phyloP scores from a whole-genome alignment of 2,113 vertebrate genomes.

The Hiodon alosoides region DNA sequence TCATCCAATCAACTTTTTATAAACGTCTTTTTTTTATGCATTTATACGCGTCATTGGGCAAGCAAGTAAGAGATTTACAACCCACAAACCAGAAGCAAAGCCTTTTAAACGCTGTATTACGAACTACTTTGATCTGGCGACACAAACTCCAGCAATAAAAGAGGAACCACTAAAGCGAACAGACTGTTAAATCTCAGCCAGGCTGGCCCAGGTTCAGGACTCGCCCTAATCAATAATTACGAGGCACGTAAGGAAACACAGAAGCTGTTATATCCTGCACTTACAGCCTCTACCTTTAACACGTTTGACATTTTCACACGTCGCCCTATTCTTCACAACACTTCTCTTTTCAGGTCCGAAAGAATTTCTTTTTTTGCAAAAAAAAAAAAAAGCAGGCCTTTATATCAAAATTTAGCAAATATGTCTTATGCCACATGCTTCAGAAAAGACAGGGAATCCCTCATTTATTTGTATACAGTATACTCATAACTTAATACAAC shows the following conservation, averaged over 20 bases:
- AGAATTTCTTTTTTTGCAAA: too few species aligned
- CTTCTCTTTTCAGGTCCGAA: too few species aligned
- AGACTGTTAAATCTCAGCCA: constrained; percentile 1
- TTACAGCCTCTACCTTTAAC: constrained; percentile 50
- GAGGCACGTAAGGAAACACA: background rate
- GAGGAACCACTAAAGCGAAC: background rate
- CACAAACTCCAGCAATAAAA: background rate
- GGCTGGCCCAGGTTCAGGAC: background rate
- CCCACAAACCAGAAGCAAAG: background rate
- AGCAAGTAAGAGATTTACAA: background rate
- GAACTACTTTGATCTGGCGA: constrained; percentile 8
- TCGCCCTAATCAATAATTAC: background rate
- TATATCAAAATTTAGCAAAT: too few species aligned
- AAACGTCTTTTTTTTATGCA: too few species aligned
- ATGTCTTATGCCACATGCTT: too few species aligned
- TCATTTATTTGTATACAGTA: too few species aligned
- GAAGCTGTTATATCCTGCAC: constrained; percentile 54
- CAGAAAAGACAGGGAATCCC: too few species aligned
- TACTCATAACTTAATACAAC: too few species aligned
- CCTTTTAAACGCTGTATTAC: background rate
- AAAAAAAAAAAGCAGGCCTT: too few species aligned
- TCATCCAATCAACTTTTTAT: too few species aligned
- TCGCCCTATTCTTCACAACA: constrained; percentile 28
- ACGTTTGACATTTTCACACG: constrained; percentile 50
- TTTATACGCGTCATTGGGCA: too few species aligned